phyloP scores from a whole-genome alignment of 1,140 invertebrate genomes.

The Dendrolimus punctatus region DNA sequence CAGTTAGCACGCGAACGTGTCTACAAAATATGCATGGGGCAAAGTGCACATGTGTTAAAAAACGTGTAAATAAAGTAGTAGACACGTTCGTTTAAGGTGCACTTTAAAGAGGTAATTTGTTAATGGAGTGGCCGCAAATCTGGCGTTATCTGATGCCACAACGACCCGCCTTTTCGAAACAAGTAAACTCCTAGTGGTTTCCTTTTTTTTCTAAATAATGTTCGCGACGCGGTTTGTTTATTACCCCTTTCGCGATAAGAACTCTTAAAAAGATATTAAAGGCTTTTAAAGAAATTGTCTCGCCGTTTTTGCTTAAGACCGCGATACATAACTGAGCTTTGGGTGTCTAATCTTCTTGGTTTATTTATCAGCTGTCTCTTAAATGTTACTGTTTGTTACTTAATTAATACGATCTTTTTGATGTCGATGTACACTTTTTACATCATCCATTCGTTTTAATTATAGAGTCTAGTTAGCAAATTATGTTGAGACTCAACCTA shows the following conservation, averaged over 20 bases:
- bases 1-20: constrained; percentile 17
- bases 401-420: too few species aligned
- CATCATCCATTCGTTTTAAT: too few species aligned
- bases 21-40: constrained; percentile 13
- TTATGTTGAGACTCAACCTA: too few species aligned
- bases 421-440: too few species aligned
- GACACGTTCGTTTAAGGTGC: constrained; percentile 26
- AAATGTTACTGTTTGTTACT: too few species aligned
- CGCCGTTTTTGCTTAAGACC: constrained; percentile 13
- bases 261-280: constrained; percentile 60
- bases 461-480: background rate
- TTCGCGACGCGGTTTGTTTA: constrained; percentile 50
- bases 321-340: background rate
- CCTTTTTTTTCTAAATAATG: constrained; percentile 64
- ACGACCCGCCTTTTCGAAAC: constrained; percentile 55
- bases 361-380: too few species aligned
- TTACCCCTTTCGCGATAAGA: constrained; percentile 53
- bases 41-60: constrained; percentile 12
- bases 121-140: constrained; percentile 61
- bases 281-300: constrained; percentile 62
- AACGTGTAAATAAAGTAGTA: constrained; percentile 27
- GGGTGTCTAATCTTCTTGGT: background rate
- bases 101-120: constrained; percentile 59
- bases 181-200: constrained; percentile 49
- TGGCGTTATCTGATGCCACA: constrained; percentile 57